Percentiles rank a stretch among this genome's conserved stretches.
These are phyloP conservation scores for Theonella swinhoei DNA, from an alignment of 37 sponge, comb jelly and placozoan species.

Conservation along the genomic window DNA sequence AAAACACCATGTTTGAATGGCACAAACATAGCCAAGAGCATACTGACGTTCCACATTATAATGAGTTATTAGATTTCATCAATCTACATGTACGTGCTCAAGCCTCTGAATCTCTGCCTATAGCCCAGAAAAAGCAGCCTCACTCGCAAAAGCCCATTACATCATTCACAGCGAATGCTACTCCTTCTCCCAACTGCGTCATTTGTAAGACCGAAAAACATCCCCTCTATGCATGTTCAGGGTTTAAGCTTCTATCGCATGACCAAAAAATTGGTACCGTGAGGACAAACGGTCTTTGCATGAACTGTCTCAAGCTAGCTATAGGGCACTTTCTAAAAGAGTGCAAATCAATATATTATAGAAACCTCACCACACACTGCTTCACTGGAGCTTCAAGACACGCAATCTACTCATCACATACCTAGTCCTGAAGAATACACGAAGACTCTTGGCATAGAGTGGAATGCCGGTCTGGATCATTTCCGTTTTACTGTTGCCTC, in stretches of 20 bases:
- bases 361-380: slow-evolving; percentile 21
- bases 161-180: neutral
- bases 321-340: slow-evolving; percentile 17
- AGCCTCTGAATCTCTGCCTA: neutral
- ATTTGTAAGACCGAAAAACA: slow-evolving; percentile 10
- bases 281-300: neutral
- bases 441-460: too few relatives aligned
- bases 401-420: too few relatives aligned
- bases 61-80: slow-evolving; percentile 5
- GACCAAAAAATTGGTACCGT: slow-evolving; percentile 5
- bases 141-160: neutral
- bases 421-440: too few relatives aligned
- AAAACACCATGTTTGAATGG: slow-evolving; percentile 42
- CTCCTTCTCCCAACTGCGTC: neutral
- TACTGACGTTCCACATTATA: slow-evolving; percentile 7
- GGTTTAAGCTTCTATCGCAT: slow-evolving; percentile 13
- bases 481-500: too few relatives aligned
- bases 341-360: slow-evolving; percentile 3
- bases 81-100: slow-evolving; percentile 22
- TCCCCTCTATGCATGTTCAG: slow-evolving; percentile 12
- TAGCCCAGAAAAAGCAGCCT: slow-evolving; percentile 4
- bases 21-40: slow-evolving; percentile 10
- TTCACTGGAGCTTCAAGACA: too few relatives aligned
- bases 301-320: slow-evolving; percentile 23
- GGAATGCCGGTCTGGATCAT: too few relatives aligned